These are phyloP conservation scores for Typhlichthys eigenmanni DNA, from an alignment of 2,797 vertebrate species.

Conservation along the genomic window DNA sequence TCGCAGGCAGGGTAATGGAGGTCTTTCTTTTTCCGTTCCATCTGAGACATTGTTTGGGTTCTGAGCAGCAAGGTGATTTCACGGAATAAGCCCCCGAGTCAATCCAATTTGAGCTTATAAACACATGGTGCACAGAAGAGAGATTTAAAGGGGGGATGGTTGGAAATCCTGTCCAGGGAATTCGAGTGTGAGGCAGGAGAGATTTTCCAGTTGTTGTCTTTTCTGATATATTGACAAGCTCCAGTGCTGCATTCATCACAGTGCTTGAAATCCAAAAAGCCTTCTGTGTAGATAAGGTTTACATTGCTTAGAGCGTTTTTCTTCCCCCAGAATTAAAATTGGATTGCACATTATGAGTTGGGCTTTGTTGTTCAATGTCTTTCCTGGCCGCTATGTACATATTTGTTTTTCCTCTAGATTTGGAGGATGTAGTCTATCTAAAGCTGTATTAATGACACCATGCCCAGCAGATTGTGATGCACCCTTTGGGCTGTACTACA, in stretches of 20 bases:
- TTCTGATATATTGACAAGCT: constrained; percentile 52
- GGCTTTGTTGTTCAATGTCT: constrained; percentile 29
- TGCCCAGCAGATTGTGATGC: constrained; percentile 32
- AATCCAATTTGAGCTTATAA: constrained; percentile 59
- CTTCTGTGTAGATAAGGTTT: constrained; percentile 47
- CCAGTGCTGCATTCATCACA: constrained; percentile 20
- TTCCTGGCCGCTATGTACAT: constrained; percentile 32
- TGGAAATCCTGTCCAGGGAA: constrained; percentile 34
- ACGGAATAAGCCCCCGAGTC: constrained; percentile 55
- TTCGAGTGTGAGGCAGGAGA: constrained; percentile 47
- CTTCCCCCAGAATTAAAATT: constrained; percentile 38
- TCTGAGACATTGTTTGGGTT: constrained; percentile 46
- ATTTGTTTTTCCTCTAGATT: constrained; percentile 33
- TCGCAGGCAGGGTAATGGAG: constrained; percentile 25
- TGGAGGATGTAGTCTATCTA: constrained; percentile 20
- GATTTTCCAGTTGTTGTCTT: constrained; percentile 55
- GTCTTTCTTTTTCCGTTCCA: constrained; percentile 27
- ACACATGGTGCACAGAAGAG: constrained; percentile 49
- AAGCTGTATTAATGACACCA: not conserved
- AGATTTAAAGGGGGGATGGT: constrained; percentile 30
- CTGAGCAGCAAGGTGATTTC: constrained; percentile 49
- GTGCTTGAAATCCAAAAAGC: constrained; percentile 43
- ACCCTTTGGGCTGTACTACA: constrained; percentile 28
- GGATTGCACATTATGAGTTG: constrained; percentile 42
- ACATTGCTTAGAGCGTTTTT: constrained; percentile 48